A percentile compares a stretch with the other conserved stretches of the same genome.
Conservation (phyloP, 2,113 vertebrate genomes). For the Bagarius yarrelli region DNA sequence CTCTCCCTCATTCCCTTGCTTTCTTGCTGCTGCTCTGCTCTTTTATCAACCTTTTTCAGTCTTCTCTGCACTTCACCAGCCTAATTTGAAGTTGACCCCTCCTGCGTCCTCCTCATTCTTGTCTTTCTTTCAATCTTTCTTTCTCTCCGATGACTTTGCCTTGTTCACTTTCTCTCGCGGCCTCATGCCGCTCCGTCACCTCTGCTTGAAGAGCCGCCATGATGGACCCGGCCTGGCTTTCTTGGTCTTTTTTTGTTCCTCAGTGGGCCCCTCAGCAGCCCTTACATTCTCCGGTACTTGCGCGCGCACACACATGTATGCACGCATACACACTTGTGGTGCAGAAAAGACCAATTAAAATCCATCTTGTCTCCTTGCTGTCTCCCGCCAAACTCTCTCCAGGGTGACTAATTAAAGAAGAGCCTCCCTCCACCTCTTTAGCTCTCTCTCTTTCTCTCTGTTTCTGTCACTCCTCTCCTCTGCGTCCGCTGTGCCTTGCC, state of each 20-base stretch:
- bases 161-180: conserved; percentile 38
- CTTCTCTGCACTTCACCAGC: conserved; percentile 45
- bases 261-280: conserved; percentile 23
- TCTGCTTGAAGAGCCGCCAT: conserved; percentile 70
- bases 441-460: conserved; percentile 35
- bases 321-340: conserved; percentile 35
- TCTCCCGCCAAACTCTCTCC: conserved; percentile 61
- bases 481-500: conserved; percentile 15
- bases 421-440: conserved; percentile 55
- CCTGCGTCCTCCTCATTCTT: conserved; percentile 23
- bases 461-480: conserved; percentile 37
- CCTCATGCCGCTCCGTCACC: conserved; percentile 63
- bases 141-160: conserved; percentile 33
- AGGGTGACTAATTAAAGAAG: conserved; percentile 75
- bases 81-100: conserved; percentile 45
- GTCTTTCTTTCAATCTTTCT: conserved; percentile 10
- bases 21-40: conserved; percentile 45
- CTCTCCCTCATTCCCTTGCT: conserved; percentile 33
- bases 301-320: conserved; percentile 11
- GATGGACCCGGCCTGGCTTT: conserved; percentile 65
- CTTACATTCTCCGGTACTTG: conserved; percentile 30
- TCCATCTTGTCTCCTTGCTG: conserved; percentile 64
- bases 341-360: conserved; percentile 74
- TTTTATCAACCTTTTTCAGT: conserved; percentile 52
- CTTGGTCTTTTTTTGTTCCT: conserved; percentile 53